phyloP scores from a whole-genome alignment of 2,797 vertebrate genomes.

The Amblyopsis hoosieri region DNA sequence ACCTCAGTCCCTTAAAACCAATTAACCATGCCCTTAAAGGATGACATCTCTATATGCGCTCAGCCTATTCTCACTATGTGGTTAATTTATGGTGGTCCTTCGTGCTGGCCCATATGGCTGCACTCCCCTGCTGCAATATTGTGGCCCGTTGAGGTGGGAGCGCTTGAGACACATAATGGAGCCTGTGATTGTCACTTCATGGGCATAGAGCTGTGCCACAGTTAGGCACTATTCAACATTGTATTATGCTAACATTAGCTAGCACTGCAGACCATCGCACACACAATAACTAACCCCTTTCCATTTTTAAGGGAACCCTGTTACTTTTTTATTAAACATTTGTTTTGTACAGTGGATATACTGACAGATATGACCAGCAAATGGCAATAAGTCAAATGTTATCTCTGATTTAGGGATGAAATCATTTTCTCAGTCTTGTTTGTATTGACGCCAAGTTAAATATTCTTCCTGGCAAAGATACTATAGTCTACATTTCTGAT shows the following conservation, averaged over 20 bases:
- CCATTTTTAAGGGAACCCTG: neutral
- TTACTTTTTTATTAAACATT: neutral
- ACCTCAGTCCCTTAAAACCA: slow-evolving; percentile 51
- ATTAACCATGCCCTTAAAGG: slow-evolving; percentile 56
- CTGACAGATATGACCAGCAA: slow-evolving; percentile 29
- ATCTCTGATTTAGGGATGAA: slow-evolving; percentile 50
- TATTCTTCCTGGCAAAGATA: slow-evolving; percentile 36
- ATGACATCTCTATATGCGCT: slow-evolving; percentile 38
- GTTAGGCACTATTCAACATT: slow-evolving; percentile 11
- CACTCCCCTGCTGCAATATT: slow-evolving; percentile 69
- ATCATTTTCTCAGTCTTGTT: slow-evolving; percentile 47
- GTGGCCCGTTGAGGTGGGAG: slow-evolving; percentile 44
- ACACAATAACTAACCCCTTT: too few species aligned
- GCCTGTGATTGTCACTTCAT: slow-evolving; percentile 23
- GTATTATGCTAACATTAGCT: slow-evolving; percentile 20
- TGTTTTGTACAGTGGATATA: slow-evolving; percentile 42
- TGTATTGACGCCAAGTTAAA: slow-evolving; percentile 59
- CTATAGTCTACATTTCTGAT: neutral
- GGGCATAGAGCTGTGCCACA: slow-evolving; percentile 10
- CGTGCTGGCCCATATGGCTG: slow-evolving; percentile 51
- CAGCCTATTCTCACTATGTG: slow-evolving; percentile 43
- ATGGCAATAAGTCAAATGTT: slow-evolving; percentile 62
- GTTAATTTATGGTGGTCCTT: slow-evolving; percentile 68
- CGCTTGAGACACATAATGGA: slow-evolving; percentile 53
- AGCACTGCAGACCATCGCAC: neutral